Base-by-base conservation (phyloP, 2,797 vertebrate species). In the Enteromius unitaeniatus region DNA sequence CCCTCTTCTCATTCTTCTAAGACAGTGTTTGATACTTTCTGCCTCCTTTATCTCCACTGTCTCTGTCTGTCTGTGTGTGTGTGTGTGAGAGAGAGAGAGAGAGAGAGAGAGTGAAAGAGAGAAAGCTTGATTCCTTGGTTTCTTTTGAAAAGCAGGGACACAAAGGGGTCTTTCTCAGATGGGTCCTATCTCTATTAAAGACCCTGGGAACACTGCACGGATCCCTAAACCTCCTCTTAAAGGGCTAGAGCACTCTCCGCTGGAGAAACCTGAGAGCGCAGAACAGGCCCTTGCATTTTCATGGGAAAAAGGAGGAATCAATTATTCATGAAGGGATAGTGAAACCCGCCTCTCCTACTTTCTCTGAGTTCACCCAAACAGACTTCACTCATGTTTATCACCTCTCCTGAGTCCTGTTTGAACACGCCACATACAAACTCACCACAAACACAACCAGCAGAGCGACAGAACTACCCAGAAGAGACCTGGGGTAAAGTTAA, bases 151-250 rank as follows among this genome's bases (percentile, higher is more conserved):
- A 88, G 92, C 90, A 79, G 67, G 85, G 81, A 92, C 89, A 96
- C 94, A 96, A 96, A 92, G 93, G 93, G 91, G 89, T 93, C 94
- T 95, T 96, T 96, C 95, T 95, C 93, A 93, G 87, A 86, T 88
- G 83, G 88, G 90, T 88, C 92, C 88, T 88, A 90, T 94, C 91
- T 95, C 92, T 91, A 94, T 94, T 93, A 94, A 93, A 94, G 92
- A 94, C 87, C 94, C 93, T 95, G 94, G 93, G 94, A 95, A 95
- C 92, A 92, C 91, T 92, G 86, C 90, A 89, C 89, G 89, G 92
- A 91, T 90, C 91, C 89, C 87, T 90, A 47, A 70, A 90, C 86
- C 82, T 69, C 17, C 86, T 93, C 92, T 95, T 94, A 94, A 95
- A 95, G 94, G 93, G 92, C 89, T 91, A 93, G 93, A 68, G 37